Base-by-base conservation (phyloP, 2,113 vertebrate species). In the Nansenia antarctica region DNA sequence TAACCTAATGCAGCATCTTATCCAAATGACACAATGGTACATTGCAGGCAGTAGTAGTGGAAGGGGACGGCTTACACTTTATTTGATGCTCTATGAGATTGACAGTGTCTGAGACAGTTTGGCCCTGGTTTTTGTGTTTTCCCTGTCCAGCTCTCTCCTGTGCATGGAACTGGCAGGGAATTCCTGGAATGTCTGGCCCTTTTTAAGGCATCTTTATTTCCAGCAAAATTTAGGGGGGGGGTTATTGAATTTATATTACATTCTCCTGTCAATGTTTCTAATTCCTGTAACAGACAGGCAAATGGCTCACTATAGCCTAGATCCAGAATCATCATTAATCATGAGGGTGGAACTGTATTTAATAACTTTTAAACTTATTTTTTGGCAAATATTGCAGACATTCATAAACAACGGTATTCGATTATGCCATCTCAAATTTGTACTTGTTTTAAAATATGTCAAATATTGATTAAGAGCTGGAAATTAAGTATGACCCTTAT, bases 91-190 rank as follows among this genome's bases (percentile, higher is more conserved):
- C 86, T 87, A 88, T 86, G 85, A 90, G 90, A 93, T 92, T 90
- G 88, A 93, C 80, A 58, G 84, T 82, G 85, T 89, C 86, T 93
- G 91, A 92, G 91, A 93, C 92, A 87, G 85, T 85, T 93, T 94
- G 91, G 91, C 92, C 91, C 79, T 83, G 92, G 87, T 85, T 87
- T 86, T 84, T 89, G 83, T 91, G 91, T 93, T 89, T 93, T 93
- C 93, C 91, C 91, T 94, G 90, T 90, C 90, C 91, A 92, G 74
- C 90, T 90, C 91, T 93, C 92, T 89, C 90, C 92, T 89, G 88
- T 89, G 87, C 89, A 87, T 87, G 63, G 82, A 91, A 85, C 83
- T 92, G 88, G 92, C 92, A 93, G 92, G 89, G 88, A 93, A 93
- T 94, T 89, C 83, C 80, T 87, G 53, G 71, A 91, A 93, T 93